These are phyloP conservation scores for Cryptus viduatorius DNA, from an alignment of 2,888 invertebrate genomes.

Conservation along the genomic window DNA sequence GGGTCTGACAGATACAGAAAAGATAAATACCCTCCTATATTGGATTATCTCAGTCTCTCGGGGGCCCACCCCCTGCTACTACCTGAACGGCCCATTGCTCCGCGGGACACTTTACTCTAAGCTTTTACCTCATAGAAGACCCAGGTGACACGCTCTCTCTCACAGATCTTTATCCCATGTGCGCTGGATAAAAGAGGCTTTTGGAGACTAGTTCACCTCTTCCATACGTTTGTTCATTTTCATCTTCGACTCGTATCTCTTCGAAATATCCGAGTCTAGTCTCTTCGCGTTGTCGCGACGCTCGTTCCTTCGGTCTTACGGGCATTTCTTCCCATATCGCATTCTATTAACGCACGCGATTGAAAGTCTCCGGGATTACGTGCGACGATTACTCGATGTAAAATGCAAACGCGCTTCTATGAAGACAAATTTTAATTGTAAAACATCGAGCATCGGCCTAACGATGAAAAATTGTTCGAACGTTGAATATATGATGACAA, in stretches of 20 bases:
- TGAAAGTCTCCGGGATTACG: constrained; percentile 51
- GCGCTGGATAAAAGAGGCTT: constrained; percentile 52
- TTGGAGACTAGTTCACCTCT: constrained; percentile 36
- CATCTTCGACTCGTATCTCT: constrained; percentile 22
- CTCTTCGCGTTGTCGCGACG: constrained; percentile 23
- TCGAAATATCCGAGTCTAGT: constrained; percentile 3
- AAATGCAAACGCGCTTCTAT: neutral
- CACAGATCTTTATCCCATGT: constrained; percentile 70
- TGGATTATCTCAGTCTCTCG: constrained; percentile 71
- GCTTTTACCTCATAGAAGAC: constrained; percentile 27
- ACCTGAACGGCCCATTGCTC: constrained; percentile 68
- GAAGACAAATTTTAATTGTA: constrained; percentile 8
- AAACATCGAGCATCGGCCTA: neutral
- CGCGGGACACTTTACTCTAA: constrained; percentile 51
- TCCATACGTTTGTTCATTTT: constrained; percentile 38
- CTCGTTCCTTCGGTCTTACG: constrained; percentile 25
- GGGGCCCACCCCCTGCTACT: constrained; percentile 69
- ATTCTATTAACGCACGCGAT: constrained; percentile 55
- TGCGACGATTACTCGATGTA: constrained; percentile 56
- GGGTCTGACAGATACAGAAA: constrained; percentile 71
- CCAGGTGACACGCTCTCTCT: constrained; percentile 71
- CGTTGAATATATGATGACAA: neutral
- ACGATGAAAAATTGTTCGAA: neutral
- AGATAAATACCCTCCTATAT: constrained; percentile 75
- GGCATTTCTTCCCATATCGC: constrained; percentile 41